Evolutionary conservation across 2,797 vertebrate genomes (phyloP).

Genomic region (Characodon lateralis): DNA sequence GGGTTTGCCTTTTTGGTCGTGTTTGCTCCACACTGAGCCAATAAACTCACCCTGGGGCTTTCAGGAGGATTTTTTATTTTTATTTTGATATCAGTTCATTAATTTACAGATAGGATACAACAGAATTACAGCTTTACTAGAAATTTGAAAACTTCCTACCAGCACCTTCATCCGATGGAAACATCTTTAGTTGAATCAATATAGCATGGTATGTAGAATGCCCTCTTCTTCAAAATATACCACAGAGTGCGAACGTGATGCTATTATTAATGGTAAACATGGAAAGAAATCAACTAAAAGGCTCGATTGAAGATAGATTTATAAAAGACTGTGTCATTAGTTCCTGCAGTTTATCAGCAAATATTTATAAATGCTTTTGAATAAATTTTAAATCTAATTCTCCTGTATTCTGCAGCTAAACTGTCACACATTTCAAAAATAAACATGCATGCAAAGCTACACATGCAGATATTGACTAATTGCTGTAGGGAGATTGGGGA

Average conservation of each 20-base stretch:
- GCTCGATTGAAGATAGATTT: background rate
- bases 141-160: background rate
- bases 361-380: background rate
- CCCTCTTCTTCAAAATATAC: background rate
- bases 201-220: background rate
- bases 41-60: conserved; percentile 53
- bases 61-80: conserved; percentile 43
- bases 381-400: background rate
- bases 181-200: background rate
- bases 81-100: conserved; percentile 40
- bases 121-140: conserved; percentile 23
- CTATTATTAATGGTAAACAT: background rate
- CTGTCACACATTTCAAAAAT: background rate
- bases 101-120: conserved; percentile 30
- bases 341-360: background rate
- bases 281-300: background rate
- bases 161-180: background rate
- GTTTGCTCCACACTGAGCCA: conserved; percentile 62
- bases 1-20: conserved; percentile 11
- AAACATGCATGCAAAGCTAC: background rate
- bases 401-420: background rate
- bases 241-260: background rate
- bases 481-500: background rate
- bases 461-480: background rate
- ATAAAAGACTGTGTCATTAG: background rate